Base-by-base conservation (phyloP, 2,797 vertebrate species). In the Schizopygopsis pylzovi region DNA sequence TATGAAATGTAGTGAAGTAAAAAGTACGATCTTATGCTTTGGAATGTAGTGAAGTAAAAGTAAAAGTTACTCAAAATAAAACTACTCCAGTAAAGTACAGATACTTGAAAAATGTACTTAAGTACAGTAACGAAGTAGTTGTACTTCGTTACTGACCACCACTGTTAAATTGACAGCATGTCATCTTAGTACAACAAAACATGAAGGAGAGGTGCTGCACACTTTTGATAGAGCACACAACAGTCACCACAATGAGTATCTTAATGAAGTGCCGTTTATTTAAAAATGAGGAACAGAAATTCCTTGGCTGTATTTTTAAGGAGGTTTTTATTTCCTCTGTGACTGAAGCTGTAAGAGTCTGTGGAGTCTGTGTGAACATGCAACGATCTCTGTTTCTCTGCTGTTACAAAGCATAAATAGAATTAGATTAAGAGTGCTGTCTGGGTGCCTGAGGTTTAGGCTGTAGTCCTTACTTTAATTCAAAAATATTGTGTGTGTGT, bases 231-330 rank as follows among this genome's bases (percentile, higher is more conserved):
- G 45, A 33, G 18, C n/a, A 52, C 43, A 80, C 61, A n/a, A 13
- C 28, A 68, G 15, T 52, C 45, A 13, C 16, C 22, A 9, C 43
- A 47, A 13, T 20, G 72, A 52, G 8, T 16, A n/a, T 43, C 47
- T 28, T 59, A 82, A 72, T 43, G 2, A 49, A 49, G 41, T 63
- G 11, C 1, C 1, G 6, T 73, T 61, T 61, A 9, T 76, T 83
- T 75, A n/a, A 37, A 37, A 65, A 49, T 37, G 28, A 83, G 82
- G 71, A 75, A 76, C 18, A 63, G 71, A 83, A 83, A 52, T 63
- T 76, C 5, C 56, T 83, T 37, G 28, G 43, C 28, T 65, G 9
- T 15, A 49, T 3, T 65, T 37, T 65, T 65, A n/a, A 63, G 4
- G 1, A 47, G 54, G 20, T 47, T 82, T 82, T 72, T 20, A 39